Evolutionary conservation across 2,888 invertebrate species (phyloP), one percentile per base, ranked within the genome.

Genomic region (Diachrysia chrysitis): DNA sequence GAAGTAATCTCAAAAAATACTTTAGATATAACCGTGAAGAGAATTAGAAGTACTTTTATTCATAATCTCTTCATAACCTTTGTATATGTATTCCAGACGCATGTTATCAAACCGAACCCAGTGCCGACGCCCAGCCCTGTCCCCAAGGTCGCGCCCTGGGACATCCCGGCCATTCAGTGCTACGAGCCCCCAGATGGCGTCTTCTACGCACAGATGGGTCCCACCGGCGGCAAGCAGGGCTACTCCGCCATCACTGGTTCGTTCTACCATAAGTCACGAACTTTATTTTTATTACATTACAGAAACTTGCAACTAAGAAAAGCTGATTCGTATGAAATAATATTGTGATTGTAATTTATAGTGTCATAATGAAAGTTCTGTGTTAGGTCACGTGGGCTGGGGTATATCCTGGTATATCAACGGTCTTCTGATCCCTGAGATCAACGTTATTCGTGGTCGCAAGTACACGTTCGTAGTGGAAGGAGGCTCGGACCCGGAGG

Each of bases 371-470:
- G 14, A 10, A 35, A 1, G 1, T 60, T 4, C 21, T 21, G 19
- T n/a, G 12, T 1, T 82, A 98, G 98, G 98, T 74, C 98, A 98
- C 90, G 98, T 98, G 19, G 98, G 98, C 42, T 98, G 98, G 98
- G 98, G 99, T 32, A 97, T 98, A 73, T 97, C 98, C 0, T 99
- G 98, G 98, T 99, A 98, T 95, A 98, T 99, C 87, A 99, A 99
- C 91, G 99, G 99, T 0, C 96, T 99, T 2, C 96, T 99, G 17
- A 98, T 99, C 78, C 99, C 99, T 0, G 99, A 98, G 95, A 97
- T 99, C 81, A 97, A 98, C 87, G 97, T 99, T 51, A 97, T 99
- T 0, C 96, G 98, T 60, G 98, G 98, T 9, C 97, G 96, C 89
- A 97, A 97, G 17, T 99, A 99, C 90, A 98, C 98, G 0, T 98